Base-by-base conservation (phyloP, 2,888 invertebrate species). In the Axea sp. region DNA sequence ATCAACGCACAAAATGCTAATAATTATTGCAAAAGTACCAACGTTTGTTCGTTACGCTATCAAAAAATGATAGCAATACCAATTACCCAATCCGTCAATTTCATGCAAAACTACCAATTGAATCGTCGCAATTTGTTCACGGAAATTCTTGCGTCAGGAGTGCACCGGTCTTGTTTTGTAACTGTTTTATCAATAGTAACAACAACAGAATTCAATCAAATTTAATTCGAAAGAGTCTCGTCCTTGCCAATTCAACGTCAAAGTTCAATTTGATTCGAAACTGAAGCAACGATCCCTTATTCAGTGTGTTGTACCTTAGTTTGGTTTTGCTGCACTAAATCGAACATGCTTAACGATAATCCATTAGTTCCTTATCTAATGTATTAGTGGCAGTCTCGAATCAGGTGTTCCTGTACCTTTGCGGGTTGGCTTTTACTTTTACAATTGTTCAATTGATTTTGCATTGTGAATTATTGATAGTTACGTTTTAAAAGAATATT, bases 281-380 rank as follows among this genome's bases (percentile, higher is more conserved):
- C 26, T 3, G 22, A 49, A 22, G 9, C 7, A 15, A 1, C 28
- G 28, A 53, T 6, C 30, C 30, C 39, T 53, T 53, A 53, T 53
- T 39, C 30, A 28, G 28, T 11, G 28, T 17, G 17, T 30, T 28
- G 17, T 19, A 39, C 30, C 19, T 30, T 19, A 39, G 39, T 39
- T 24, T 19, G 53, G 39, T 53, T 39, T 53, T 39, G 17, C 28
- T 53, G 53, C 53, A 39, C 28, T 39, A 37, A 39, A 53, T 53
- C 53, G 53, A 53, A 53, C 53, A 53, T 30, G 53, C 39, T 53
- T 53, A 53, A 53, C 53, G 53, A 39, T 53, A 53, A 53, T 53
- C 39, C 17, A 53, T 53, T 39, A 28, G 28, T 39, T 53, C 53
- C 57, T 41, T 57, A 57, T 57, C 33, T 22, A 22, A 33, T 24